Evolutionary conservation across 2,113 vertebrate genomes (phyloP).

Genomic region (Otolemur garnettii): DNA sequence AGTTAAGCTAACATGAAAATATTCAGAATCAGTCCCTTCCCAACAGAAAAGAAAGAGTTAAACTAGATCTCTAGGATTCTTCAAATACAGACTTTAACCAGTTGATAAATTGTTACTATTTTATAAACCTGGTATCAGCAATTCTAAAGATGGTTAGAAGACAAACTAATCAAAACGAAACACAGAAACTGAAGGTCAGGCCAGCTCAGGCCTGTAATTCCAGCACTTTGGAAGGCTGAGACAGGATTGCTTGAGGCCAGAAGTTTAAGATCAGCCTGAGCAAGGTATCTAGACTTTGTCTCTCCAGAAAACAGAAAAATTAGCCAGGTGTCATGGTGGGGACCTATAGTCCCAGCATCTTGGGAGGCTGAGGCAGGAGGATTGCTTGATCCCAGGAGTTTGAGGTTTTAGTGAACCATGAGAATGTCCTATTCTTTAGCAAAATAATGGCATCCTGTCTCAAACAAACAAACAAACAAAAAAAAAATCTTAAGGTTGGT

Average conservation of each 20-base stretch:
- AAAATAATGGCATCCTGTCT: too few relatives aligned
- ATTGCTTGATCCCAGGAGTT: background rate
- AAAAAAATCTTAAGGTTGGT: background rate
- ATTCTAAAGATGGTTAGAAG: background rate
- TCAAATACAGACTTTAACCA: background rate
- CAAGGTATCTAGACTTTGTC: background rate
- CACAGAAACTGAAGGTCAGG: too few relatives aligned
- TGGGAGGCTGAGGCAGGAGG: background rate
- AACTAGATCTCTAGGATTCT: background rate
- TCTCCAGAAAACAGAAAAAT: background rate
- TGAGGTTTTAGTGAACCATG: too few relatives aligned
- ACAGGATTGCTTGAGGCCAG: background rate
- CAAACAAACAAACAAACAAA: background rate
- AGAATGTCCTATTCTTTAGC: too few relatives aligned
- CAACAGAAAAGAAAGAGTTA: background rate
- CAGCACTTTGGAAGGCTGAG: background rate
- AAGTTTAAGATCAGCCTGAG: background rate
- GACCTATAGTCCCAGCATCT: background rate
- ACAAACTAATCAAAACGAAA: background rate
- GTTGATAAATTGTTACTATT: conserved; percentile 12
- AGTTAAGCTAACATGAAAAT: background rate
- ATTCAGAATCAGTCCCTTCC: background rate
- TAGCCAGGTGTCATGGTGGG: background rate
- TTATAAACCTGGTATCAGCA: background rate
- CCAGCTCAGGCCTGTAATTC: background rate